Evolutionary conservation across 2,888 invertebrate genomes (phyloP).

Genomic region (Coleophora flavipennella): DNA sequence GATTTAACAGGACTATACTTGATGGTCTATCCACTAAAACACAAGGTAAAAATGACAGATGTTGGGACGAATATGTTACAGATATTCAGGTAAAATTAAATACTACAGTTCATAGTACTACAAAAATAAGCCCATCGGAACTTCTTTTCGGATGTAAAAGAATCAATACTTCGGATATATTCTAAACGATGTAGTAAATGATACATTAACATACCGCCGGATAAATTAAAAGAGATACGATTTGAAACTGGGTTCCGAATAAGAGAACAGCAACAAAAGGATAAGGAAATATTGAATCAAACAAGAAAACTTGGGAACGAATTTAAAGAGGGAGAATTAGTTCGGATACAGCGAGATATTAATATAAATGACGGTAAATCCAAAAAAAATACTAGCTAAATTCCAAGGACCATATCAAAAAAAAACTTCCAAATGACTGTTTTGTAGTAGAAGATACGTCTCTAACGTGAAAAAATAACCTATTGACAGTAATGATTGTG

Average conservation of each 20-base stretch:
- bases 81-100: not conserved
- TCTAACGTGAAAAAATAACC: not conserved
- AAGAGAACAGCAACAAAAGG: not conserved
- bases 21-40: not conserved
- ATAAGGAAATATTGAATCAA: not conserved
- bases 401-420: not conserved
- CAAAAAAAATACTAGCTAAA: not conserved
- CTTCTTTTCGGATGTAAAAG: not conserved
- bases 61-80: not conserved
- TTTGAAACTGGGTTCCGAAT: not conserved
- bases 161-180: not conserved
- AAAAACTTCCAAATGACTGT: not conserved
- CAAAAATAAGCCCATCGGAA: not conserved
- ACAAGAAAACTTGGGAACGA: not conserved
- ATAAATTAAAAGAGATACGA: not conserved
- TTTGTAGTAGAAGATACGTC: not conserved
- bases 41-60: not conserved
- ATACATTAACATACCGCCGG: not conserved
- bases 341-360: not conserved
- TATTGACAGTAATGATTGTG: not conserved
- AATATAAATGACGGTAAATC: not conserved
- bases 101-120: not conserved
- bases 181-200: not conserved
- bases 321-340: not conserved
- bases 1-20: not conserved